These are phyloP conservation scores for Coreius guichenoti DNA, from an alignment of 2,797 vertebrate genomes.

Conservation along the genomic window DNA sequence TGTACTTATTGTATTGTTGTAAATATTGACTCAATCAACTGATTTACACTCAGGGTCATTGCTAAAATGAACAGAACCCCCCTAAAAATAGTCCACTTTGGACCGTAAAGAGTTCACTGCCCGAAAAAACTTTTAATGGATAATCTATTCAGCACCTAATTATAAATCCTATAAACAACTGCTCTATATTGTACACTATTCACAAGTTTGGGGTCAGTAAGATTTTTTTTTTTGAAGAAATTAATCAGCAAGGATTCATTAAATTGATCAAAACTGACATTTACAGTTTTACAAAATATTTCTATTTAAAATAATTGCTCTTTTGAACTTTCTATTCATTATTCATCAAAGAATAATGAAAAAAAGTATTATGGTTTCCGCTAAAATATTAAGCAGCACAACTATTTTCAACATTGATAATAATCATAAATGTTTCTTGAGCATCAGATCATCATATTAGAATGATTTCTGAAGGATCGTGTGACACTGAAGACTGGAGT, in stretches of 20 bases:
- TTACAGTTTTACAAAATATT: too few species aligned
- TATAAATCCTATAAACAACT: background rate
- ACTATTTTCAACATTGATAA: too few species aligned
- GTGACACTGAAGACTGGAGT: background rate
- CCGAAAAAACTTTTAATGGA: background rate
- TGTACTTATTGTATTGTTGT: background rate
- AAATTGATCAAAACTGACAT: background rate
- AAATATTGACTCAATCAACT: background rate
- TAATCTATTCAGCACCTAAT: background rate
- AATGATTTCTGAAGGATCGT: background rate
- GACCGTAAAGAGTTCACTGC: too few species aligned
- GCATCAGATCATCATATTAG: too few species aligned
- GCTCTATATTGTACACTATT: background rate
- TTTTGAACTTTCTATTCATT: too few species aligned
- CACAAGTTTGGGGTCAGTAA: background rate
- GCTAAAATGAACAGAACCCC: background rate
- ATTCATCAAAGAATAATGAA: background rate
- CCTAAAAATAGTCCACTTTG: too few species aligned
- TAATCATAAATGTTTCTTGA: too few species aligned
- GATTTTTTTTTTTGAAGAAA: too few species aligned
- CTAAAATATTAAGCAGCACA: too few species aligned
- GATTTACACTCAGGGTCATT: background rate
- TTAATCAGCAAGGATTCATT: too few species aligned
- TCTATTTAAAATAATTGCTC: background rate
- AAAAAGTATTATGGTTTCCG: too few species aligned